These are phyloP conservation scores for Camponotus floridanus DNA, from an alignment of 1,140 invertebrate species.

Conservation along the genomic window DNA sequence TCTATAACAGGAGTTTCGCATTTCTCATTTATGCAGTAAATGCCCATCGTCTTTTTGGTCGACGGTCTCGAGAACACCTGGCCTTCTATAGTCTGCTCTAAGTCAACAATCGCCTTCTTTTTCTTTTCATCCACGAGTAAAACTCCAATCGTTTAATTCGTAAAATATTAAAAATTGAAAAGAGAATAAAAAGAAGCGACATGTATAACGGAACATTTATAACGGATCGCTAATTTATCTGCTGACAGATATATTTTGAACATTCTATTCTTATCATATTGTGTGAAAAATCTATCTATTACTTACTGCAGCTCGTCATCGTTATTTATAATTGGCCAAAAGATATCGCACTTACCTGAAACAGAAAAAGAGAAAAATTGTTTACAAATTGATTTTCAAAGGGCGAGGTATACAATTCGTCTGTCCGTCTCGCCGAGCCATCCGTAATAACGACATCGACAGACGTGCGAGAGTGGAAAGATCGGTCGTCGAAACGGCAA, in stretches of 20 bases:
- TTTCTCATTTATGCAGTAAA: slow-evolving; percentile 65
- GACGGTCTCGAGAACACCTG: slow-evolving; percentile 60
- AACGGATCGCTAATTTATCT: background rate
- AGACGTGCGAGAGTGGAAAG: slow-evolving; percentile 55
- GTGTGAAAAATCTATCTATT: slow-evolving; percentile 9
- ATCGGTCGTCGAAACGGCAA: slow-evolving; percentile 69
- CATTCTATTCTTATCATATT: background rate
- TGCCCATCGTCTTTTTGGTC: slow-evolving; percentile 38
- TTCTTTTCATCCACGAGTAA: background rate
- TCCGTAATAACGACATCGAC: slow-evolving; percentile 59
- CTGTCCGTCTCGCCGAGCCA: slow-evolving; percentile 57
- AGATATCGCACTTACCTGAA: slow-evolving; percentile 80
- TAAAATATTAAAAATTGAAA: background rate
- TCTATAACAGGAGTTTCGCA: slow-evolving; percentile 62
- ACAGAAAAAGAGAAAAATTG: slow-evolving; percentile 73
- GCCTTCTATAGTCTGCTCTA: slow-evolving; percentile 19
- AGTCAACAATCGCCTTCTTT: slow-evolving; percentile 6
- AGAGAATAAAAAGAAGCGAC: background rate
- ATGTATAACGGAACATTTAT: background rate
- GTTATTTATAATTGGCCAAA: background rate
- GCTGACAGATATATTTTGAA: background rate
- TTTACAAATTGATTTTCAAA: slow-evolving; percentile 6
- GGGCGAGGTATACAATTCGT: slow-evolving; percentile 48
- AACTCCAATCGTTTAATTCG: background rate
- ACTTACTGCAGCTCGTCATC: background rate